Percentiles rank a stretch among this genome's conserved stretches.
These are phyloP conservation scores for Addax nasomaculatus DNA, from an alignment of 2,113 vertebrate species.

Conservation along the genomic window DNA sequence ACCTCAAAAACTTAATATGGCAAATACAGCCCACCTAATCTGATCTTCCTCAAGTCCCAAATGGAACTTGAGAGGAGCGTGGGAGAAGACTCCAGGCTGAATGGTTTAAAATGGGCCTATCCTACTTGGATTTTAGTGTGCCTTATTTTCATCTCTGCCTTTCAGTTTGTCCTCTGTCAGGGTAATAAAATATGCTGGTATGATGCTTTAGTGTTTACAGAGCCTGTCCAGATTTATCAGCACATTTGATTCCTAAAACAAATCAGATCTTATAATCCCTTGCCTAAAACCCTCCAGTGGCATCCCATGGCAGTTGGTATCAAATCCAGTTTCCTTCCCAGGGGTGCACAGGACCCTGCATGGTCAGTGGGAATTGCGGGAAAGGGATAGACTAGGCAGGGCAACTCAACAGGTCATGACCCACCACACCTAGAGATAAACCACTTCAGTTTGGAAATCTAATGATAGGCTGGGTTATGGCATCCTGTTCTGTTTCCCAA, in stretches of 20 bases:
- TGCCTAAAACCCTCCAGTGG: background rate
- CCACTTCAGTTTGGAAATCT: background rate
- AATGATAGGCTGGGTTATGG: background rate
- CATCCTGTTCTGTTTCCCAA: background rate
- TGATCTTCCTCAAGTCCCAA: background rate
- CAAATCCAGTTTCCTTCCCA: background rate
- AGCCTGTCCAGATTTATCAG: background rate
- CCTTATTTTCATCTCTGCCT: background rate
- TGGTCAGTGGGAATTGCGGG: background rate
- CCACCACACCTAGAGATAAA: background rate
- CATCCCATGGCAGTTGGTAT: background rate
- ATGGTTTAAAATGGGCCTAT: background rate
- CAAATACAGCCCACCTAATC: background rate
- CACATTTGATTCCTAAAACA: slow-evolving; percentile 21
- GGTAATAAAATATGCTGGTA: background rate
- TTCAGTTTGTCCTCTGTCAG: background rate
- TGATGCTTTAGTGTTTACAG: background rate
- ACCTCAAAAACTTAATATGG: background rate
- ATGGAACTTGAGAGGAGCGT: background rate
- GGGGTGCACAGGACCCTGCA: background rate
- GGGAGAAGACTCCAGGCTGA: background rate
- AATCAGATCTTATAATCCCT: slow-evolving; percentile 3
- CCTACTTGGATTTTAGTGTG: background rate
- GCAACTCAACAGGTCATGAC: background rate
- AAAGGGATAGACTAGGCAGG: background rate